Base-by-base conservation (phyloP, 2,113 vertebrate species). In the Dromaius novaehollandiae region DNA sequence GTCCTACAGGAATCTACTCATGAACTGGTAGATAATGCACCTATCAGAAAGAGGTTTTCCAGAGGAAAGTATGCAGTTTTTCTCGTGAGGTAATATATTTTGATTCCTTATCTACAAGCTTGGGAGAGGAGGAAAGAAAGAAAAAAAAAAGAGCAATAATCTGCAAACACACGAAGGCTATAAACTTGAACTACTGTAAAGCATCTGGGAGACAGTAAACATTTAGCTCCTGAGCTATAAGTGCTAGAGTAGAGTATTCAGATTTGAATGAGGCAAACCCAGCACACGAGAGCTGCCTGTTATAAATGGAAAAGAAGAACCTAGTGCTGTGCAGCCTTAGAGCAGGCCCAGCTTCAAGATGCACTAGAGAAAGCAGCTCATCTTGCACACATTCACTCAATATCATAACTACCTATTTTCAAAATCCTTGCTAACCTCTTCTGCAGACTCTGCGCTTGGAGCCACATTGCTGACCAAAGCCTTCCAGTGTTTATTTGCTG, bases 371-470 rank as follows among this genome's bases (percentile, higher is more conserved):
- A 42, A 86, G 42, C 13, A 2, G 1, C 65, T 44, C 61, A 18
- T 4, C 36, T 66, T 64, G 10, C 36, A 48, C 25, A 42, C 40
- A 20, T 22, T 38, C 46, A 53, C 51, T 28, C 42, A 50, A 30
- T 9, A 51, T 38, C 22, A n/a, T 3, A 12, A 51, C 6, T 28
- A 28, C 8, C 73, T 38, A 6, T 25, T 40, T 46, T 46, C 32
- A 61, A 50, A 75, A 83, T 8, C 26, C 69, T 61, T 25, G 89
- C 98, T 98, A 42, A 98, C 98, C 98, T 98, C 90, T 91, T 83
- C 71, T 38, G 93, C 81, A 90, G 94, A 21, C 14, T 89, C 84
- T 21, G 87, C 66, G 80, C 78, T 50, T 55, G 75, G 77, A 88
- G 93, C 40, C 36, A 93, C 96, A 86, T 96, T 25, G 75, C 71